Evolutionary conservation across 2,888 invertebrate species (phyloP).

Genomic region (Campopleginae sp.): DNA sequence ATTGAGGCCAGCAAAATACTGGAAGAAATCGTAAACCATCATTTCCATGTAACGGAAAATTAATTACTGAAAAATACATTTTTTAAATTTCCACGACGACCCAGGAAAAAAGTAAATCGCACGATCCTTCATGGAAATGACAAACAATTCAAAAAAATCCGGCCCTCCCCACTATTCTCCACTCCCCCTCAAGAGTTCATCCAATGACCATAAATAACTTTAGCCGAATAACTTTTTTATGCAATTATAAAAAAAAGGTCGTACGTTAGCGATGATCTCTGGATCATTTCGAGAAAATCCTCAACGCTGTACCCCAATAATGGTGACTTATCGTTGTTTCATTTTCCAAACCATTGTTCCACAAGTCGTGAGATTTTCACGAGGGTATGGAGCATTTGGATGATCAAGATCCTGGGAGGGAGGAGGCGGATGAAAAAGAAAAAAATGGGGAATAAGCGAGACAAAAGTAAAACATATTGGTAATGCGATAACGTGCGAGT

Average conservation of each 20-base stretch:
- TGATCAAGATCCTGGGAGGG: conserved; percentile 34
- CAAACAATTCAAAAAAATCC: not conserved
- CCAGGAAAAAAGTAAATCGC: not conserved
- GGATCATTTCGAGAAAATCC: not conserved
- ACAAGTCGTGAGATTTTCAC: conserved; percentile 27
- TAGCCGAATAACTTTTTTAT: not conserved
- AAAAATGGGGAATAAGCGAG: conserved; percentile 57
- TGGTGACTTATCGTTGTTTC: conserved; percentile 10
- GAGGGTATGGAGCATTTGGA: conserved; percentile 54
- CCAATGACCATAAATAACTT: conserved; percentile 19
- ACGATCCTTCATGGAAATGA: not conserved
- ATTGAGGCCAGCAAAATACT: not conserved
- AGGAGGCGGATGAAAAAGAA: conserved; percentile 35
- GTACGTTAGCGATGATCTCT: not conserved
- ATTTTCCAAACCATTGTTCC: conserved; percentile 37
- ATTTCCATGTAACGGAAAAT: not conserved
- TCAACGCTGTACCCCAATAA: conserved; percentile 9
- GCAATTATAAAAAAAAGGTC: not conserved
- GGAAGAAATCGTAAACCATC: not conserved
- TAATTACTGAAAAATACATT: not conserved
- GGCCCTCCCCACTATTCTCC: not conserved
- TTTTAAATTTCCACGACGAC: not conserved
- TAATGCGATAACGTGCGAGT: conserved; percentile 50
- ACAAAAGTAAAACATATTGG: conserved; percentile 45
- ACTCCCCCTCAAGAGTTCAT: not conserved